Percentiles rank a stretch among this genome's conserved stretches.
Conservation (phyloP, 2,113 vertebrate species). For the Gyps fulvus region DNA sequence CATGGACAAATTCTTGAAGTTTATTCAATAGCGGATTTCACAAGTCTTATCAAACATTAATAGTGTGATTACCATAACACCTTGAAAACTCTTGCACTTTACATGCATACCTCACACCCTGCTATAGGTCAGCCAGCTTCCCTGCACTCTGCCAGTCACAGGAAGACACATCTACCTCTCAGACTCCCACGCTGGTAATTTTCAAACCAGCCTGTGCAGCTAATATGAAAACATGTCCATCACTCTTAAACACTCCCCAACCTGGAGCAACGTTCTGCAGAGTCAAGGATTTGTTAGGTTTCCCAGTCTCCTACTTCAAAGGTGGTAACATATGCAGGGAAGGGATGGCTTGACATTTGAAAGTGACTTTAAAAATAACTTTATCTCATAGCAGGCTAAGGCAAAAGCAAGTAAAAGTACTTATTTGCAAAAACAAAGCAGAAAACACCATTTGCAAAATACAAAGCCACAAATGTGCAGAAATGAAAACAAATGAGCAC, state of each 20-base stretch:
- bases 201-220: neutral
- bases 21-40: neutral
- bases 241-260: neutral
- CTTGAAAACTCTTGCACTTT: neutral
- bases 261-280: neutral
- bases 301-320: neutral
- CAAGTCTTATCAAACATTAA: neutral
- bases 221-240: neutral
- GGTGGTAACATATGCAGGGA: neutral
- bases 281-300: neutral
- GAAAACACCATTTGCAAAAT: neutral
- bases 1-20: neutral
- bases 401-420: neutral
- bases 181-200: neutral
- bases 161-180: neutral
- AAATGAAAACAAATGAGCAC: neutral
- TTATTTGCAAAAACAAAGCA: neutral
- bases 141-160: neutral
- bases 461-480: neutral
- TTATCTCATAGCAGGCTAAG: neutral
- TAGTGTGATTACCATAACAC: neutral
- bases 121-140: neutral
- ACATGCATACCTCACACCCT: neutral
- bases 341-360: neutral
- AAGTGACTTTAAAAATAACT: neutral